Evolutionary conservation across 2,113 vertebrate genomes (phyloP), one percentile per base, ranked within the genome.

Genomic region (Gyps fulvus): DNA sequence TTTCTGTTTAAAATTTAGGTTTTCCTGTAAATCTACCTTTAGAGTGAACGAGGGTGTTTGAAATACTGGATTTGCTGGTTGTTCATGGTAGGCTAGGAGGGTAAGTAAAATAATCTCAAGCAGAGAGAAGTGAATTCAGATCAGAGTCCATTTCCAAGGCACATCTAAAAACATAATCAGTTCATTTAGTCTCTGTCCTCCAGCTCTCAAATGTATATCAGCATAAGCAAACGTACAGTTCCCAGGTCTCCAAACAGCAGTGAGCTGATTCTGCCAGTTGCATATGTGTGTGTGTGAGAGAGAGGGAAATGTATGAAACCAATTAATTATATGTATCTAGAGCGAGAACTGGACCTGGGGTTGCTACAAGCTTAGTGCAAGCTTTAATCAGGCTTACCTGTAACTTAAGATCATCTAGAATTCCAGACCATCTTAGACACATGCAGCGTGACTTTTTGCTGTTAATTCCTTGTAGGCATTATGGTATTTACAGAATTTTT

Each of bases 91-190:
- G 65, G 25, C 49, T 90, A 45, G 67, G 31, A 52, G n/a, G 25
- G 15, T 61, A 40, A 71, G 66, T 72, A 87, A 95, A 95, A 95
- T 89, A 92, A 90, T 79, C 72, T 86, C n/a, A 42, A 83, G 49
- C 23, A 95, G 42, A 73, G 31, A 69, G 83, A 84, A 84, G 40
- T 61, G 40, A 89, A 83, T 87, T 94, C 54, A 83, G 79, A 74
- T 73, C 71, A 88, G 71, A 95, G 74, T 86, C 79, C 79, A 77
- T 94, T 94, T 96, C 78, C 85, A 93, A 91, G 45, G 82, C 78
- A 66, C 58, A 93, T 93, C 52, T 91, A 26, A 86, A 94, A 90
- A 79, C 34, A 57, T 83, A 58, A 91, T 88, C 85, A 90, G 84
- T 69, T 96, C 65, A 23, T 90, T 91, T 67, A 83, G 57, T 85